Evolutionary conservation across 2,113 vertebrate genomes (phyloP), one percentile per base, ranked within the genome.

Genomic region (Alouatta palliata): DNA sequence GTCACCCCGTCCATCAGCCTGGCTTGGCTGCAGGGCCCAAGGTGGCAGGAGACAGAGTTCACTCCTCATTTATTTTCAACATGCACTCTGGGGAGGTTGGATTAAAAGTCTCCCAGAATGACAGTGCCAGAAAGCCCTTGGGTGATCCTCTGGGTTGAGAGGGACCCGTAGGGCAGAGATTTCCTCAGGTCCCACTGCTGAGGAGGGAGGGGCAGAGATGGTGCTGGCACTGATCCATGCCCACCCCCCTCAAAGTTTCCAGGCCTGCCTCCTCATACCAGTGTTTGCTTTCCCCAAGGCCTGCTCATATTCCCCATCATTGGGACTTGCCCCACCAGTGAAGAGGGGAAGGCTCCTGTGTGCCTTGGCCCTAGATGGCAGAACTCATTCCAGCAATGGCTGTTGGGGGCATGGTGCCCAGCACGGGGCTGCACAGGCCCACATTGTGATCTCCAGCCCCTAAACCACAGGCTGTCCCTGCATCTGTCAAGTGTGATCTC

Each of bases 401-500:
- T 70, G n/a, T 64, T 1, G 17, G 92, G 77, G 73, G 90, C 64
- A 64, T 16, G 16, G 70, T 0, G 54, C 93, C 91, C 80, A 71
- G 85, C 54, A 25, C 35, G 6, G 32, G 91, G 73, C 64, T 54
- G 61, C 87, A 96, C 94, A 97, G 90, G 94, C 49, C 1, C 56
- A 58, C 27, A 45, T n/a, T 80, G 9, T 96, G 92, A 97, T 87
- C 96, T 95, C 64, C 45, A 52, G 96, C 40, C 77, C 80, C 71
- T 61, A 96, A 91, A 88, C 98, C 98, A 54, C 84, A 96, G 95
- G 97, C 98, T 52, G 91, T 98, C 98, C 96, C 96, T 96, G 96
- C 97, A 98, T 98, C 98, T 98, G 98, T 98, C 98, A 98, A 98
- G 95, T 95, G 97, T 0, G 71, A 98, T 98, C 98, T 98, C 98